A percentile compares a stretch with the other conserved stretches of the same genome.
Conservation (phyloP, 2,113 vertebrate genomes). For the Peromyscus maniculatus region DNA sequence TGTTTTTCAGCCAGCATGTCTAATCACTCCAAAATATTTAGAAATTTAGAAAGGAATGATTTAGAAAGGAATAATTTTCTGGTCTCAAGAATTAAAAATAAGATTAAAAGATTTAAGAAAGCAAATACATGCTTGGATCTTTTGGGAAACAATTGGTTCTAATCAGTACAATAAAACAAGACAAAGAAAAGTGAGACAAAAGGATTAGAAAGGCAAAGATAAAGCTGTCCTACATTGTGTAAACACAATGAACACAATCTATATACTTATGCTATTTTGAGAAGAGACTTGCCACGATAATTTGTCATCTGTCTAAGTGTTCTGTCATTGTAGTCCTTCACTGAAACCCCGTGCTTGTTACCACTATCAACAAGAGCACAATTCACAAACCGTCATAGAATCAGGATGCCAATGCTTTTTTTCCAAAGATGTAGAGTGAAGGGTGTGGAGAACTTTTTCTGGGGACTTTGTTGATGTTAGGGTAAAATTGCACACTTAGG, state of each 20-base stretch:
- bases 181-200: background rate
- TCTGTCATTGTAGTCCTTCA: background rate
- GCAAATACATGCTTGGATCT: background rate
- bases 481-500: background rate
- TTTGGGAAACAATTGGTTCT: background rate
- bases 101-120: background rate
- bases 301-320: background rate
- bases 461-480: background rate
- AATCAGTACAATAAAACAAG: background rate
- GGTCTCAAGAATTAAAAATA: background rate
- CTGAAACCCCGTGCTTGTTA: background rate
- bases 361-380: background rate
- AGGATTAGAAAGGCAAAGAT: slow-evolving; percentile 16
- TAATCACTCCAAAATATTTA: background rate
- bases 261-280: background rate
- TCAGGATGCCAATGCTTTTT: background rate
- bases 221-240: background rate
- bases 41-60: background rate
- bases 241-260: background rate
- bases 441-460: background rate
- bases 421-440: background rate
- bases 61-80: background rate
- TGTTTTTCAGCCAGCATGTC: background rate
- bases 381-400: background rate
- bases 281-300: background rate